Evolutionary conservation across 2,113 vertebrate species (phyloP).

Genomic region (Hystrix cristata): DNA sequence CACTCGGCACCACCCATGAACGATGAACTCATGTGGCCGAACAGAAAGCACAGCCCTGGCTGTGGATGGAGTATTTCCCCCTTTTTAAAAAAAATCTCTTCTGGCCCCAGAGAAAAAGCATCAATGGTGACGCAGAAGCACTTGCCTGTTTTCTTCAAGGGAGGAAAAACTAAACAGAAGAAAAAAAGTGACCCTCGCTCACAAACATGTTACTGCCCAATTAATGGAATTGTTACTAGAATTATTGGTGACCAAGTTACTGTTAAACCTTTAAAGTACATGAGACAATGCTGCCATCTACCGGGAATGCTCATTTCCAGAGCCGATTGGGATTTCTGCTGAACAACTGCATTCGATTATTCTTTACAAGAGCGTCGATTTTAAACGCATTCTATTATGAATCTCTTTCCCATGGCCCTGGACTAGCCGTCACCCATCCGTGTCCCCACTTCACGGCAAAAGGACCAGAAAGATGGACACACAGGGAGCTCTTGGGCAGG

Average conservation of each 20-base stretch:
- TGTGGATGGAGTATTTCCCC: fast-evolving
- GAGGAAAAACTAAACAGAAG: not conserved
- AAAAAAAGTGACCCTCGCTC: not conserved
- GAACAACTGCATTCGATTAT: not conserved
- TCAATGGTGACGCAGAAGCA: fast-evolving
- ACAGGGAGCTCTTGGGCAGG: not conserved
- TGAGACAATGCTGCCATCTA: conserved; percentile 80
- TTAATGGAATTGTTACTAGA: not conserved
- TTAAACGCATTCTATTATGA: not conserved
- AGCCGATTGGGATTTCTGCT: fast-evolving
- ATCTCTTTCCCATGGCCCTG: not conserved
- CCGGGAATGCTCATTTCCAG: not conserved
- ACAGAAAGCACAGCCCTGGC: not conserved
- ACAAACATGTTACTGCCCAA: not conserved
- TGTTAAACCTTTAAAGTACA: not conserved
- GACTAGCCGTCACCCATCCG: no score
- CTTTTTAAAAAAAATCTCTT: not conserved
- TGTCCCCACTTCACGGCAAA: not conserved
- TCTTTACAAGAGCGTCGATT: not conserved
- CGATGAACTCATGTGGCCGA: not conserved
- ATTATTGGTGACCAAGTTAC: not conserved
- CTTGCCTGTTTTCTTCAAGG: not conserved
- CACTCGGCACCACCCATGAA: not conserved
- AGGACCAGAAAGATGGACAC: not conserved
- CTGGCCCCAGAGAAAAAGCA: not conserved